Percentiles rank a stretch among this genome's conserved stretches.
These are phyloP conservation scores for Cephus runcator DNA, from an alignment of 2,888 invertebrate genomes.

Conservation along the genomic window DNA sequence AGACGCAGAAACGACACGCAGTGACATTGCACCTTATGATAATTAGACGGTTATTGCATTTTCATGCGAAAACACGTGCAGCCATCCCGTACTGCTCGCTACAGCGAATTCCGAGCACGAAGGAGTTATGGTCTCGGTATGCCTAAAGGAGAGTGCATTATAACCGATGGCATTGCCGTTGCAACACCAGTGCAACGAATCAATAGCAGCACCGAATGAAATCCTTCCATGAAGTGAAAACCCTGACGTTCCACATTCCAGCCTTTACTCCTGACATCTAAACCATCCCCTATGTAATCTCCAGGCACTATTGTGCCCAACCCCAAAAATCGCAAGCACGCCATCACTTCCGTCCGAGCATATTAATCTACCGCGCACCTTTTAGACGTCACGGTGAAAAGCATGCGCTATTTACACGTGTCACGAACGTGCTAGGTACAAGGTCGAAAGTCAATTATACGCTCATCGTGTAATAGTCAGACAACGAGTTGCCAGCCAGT, in stretches of 20 bases:
- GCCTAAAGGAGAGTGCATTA: neutral
- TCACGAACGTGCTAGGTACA: neutral
- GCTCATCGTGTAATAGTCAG: neutral
- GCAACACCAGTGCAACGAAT: neutral
- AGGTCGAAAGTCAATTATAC: constrained; percentile 1
- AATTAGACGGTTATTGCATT: neutral
- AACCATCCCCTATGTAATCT: neutral
- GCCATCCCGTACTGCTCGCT: neutral
- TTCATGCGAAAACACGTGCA: neutral
- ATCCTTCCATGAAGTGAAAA: neutral
- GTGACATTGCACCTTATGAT: neutral
- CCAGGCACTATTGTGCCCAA: neutral
- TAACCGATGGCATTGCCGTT: neutral
- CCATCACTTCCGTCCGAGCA: neutral
- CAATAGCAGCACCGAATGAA: neutral
- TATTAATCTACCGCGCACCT: neutral
- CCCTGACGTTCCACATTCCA: neutral
- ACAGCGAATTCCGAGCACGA: neutral
- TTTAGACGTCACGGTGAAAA: neutral
- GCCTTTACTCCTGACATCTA: neutral
- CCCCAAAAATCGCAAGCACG: neutral
- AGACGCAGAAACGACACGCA: neutral
- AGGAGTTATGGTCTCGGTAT: neutral
- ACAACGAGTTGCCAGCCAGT: neutral
- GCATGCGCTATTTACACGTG: neutral